Base-by-base conservation (phyloP, 2,888 invertebrate genomes). In the Pseudococcus jackbeardsleyi region DNA sequence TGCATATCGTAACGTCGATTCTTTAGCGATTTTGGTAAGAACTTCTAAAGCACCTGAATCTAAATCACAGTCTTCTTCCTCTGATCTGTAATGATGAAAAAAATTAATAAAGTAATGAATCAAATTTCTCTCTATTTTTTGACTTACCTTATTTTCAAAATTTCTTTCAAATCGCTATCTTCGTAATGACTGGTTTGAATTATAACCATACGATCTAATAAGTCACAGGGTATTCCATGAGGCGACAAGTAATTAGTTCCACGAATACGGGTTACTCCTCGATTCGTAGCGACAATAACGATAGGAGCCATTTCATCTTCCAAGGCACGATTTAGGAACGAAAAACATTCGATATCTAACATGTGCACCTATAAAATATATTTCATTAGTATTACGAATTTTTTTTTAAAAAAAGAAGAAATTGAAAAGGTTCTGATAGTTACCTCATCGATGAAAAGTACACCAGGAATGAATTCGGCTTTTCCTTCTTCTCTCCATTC, bases 401-500 rank as follows among this genome's bases (percentile, higher is more conserved):
- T 22, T 15, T 33, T n/a, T 33, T 26, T 5, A 84, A 79, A 33
- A 2, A 48, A 22, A 64, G 64, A 8, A 64, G 0, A 22, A 22
- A 2, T n/a, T 22, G 22, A 1, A 22, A 42, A n/a, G n/a, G n/a
- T n/a, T n/a, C 42, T 33, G 26, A 3, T 33, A 22, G 9, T 89
- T 89, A 95, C 97, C 93, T 99, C 99, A 91, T 99, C 99, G 90
- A 99, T 96, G 91, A 99, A 99, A 2, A 99, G 93, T 1, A 99
- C 99, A 0, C 99, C 99, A 0, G 99, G 99, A 54, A 99, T 97
- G 91, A 99, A 98, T 92, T 99, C 99, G 0, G 99, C 99, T 91
- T 99, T 99, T 0, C 99, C 99, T 92, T 99, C 99, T 91, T 99
- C 99, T 33, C 99, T 93, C 99, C 99, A 99, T 91, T 99, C 99